Evolutionary conservation across 2,797 vertebrate genomes (phyloP).

Genomic region (Catostomus latipinnis): DNA sequence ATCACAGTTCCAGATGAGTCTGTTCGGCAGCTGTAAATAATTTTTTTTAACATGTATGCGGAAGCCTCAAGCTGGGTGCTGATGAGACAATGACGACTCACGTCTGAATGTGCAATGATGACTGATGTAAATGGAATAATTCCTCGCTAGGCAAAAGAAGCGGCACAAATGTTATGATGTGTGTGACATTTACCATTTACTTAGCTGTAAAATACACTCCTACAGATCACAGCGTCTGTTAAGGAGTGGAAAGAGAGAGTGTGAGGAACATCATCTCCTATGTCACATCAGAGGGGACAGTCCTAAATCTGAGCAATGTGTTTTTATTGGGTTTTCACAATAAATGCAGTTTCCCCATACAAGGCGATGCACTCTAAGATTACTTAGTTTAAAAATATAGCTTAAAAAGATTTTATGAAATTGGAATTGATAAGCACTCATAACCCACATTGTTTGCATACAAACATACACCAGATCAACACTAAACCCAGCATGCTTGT

Average conservation of each 20-base stretch:
- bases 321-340: too few species aligned
- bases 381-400: too few species aligned
- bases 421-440: not conserved
- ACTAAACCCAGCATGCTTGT: conserved; percentile 5
- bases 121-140: conserved; percentile 53
- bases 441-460: not conserved
- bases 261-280: not conserved
- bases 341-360: too few species aligned
- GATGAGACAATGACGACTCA: conserved; percentile 47
- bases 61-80: conserved; percentile 27
- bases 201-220: conserved; percentile 47
- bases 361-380: too few species aligned
- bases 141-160: conserved; percentile 20
- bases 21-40: conserved; percentile 32
- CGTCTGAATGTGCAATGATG: conserved; percentile 47
- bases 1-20: conserved; percentile 45
- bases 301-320: too few species aligned
- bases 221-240: conserved; percentile 24
- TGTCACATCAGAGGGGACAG: conserved; percentile 16
- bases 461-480: conserved; percentile 3
- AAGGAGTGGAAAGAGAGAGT: not conserved
- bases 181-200: conserved; percentile 53
- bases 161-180: conserved; percentile 38
- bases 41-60: conserved; percentile 48
- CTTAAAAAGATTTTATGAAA: too few species aligned